Evolutionary conservation across 2,888 invertebrate genomes (phyloP), one percentile per base, ranked within the genome.

Genomic region (Cremastinae sp.): DNA sequence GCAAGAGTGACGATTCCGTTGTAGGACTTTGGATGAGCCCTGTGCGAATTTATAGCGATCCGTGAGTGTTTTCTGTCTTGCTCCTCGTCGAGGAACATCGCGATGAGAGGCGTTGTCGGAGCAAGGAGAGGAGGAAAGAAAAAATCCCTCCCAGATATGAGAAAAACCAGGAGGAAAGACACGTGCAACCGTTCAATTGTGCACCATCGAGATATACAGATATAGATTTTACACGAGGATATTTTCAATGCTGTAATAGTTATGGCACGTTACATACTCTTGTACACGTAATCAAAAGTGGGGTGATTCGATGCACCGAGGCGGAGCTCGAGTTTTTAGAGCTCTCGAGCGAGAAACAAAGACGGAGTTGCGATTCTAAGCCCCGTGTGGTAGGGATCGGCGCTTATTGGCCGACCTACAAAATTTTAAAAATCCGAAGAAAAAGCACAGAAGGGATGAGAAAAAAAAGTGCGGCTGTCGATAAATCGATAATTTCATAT

Each of bases 1-100:
- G 69, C 72, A 56, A 49, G 47, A 65, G 65, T 75, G 69, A 73
- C 70, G 72, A 78, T 75, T 76, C 75, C 70, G 58, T 64, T 49
- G 18, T 58, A 43, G 41, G 22, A 72, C 71, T 56, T 41, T 49
- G 65, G 79, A 76, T 62, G 72, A 71, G 58, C 79, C 77, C 70
- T 77, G 75, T 75, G 74, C 65, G 81, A 81, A 81, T 82, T 81
- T 82, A 82, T 82, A 82, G 79, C 75, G 49, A 55, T 56, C 68
- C 59, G 68, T 66, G 64, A 61, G 64, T 35, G 72, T 75, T 72
- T 70, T 69, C 64, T 56, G 51, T 72, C 71, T 80, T 78, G 28
- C 28, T 78, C 79, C 78, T 72, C 79, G 77, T 69, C 41, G 72
- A 69, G 51, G 69, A 49, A 51, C 69, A 56, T 55, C 71, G 55